These are phyloP conservation scores for Caerostris extrusa DNA, from an alignment of 1,140 invertebrate genomes.

Conservation along the genomic window DNA sequence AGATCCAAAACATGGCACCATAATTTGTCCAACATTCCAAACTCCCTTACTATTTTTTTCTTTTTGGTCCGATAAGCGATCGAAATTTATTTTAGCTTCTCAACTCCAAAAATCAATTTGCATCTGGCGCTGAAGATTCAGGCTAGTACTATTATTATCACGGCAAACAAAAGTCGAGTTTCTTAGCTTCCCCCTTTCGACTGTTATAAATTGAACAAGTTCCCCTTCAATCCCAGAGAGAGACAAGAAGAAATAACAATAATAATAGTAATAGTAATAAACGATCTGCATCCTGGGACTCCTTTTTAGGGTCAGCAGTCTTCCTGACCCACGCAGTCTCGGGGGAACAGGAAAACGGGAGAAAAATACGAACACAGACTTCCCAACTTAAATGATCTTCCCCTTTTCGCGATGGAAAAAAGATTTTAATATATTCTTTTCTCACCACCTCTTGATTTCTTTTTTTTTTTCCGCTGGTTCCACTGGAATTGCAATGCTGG, in stretches of 20 bases:
- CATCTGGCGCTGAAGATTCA: slow-evolving; percentile 16
- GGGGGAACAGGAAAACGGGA: no score
- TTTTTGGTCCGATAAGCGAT: neutral
- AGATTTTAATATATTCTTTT: slow-evolving; percentile 63
- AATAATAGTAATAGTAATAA: neutral
- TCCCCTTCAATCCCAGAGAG: neutral
- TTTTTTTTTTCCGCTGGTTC: neutral
- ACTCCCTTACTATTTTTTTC: neutral
- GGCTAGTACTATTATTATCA: slow-evolving; percentile 43
- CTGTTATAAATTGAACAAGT: slow-evolving; percentile 25
- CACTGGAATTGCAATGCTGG: neutral
- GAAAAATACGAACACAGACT: no score
- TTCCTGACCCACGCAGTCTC: no score
- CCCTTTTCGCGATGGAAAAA: neutral
- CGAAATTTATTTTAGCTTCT: slow-evolving; percentile 31
- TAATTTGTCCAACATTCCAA: neutral
- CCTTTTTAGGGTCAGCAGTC: no score
- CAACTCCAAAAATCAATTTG: slow-evolving; percentile 38
- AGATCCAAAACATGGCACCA: neutral
- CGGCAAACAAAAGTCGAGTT: slow-evolving; percentile 52
- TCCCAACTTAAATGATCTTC: no score
- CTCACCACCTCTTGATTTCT: slow-evolving; percentile 38
- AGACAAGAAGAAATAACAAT: neutral
- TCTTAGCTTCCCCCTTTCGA: neutral
- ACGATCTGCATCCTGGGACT: neutral